Conservation (phyloP, 2,797 vertebrate species). For the Heteromormyrus szaboi region DNA sequence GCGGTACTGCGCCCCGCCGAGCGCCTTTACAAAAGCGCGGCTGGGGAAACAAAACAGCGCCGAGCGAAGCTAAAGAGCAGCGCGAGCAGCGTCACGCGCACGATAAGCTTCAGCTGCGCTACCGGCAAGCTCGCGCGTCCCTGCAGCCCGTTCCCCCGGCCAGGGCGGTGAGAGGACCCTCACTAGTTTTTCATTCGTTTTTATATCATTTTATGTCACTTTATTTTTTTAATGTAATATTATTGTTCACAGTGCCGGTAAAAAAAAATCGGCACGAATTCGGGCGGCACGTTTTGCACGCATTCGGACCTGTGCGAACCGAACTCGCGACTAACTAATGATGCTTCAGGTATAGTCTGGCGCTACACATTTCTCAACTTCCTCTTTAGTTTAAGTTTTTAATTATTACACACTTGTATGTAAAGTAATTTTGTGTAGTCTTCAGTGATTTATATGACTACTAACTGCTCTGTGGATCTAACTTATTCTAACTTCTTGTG, state of each 20-base stretch:
- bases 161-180: neutral
- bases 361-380: neutral
- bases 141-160: neutral
- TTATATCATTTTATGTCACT: neutral
- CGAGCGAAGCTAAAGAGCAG: neutral
- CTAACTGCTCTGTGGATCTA: neutral
- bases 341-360: neutral
- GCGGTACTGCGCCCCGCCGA: constrained; percentile 12
- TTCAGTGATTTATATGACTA: neutral
- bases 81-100: neutral
- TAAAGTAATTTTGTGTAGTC: neutral
- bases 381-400: neutral
- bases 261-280: neutral
- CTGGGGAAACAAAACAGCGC: constrained; percentile 22
- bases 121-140: neutral
- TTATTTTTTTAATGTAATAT: neutral
- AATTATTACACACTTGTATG: neutral
- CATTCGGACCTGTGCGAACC: neutral
- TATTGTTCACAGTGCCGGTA: neutral
- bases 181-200: neutral
- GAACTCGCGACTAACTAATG: neutral
- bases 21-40: constrained; percentile 27
- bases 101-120: constrained; percentile 10
- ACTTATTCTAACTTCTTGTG: neutral
- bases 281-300: neutral